Evolutionary conservation across 2,888 invertebrate genomes (phyloP), one percentile per base, ranked within the genome.

Genomic region (Serrognathus titanus): DNA sequence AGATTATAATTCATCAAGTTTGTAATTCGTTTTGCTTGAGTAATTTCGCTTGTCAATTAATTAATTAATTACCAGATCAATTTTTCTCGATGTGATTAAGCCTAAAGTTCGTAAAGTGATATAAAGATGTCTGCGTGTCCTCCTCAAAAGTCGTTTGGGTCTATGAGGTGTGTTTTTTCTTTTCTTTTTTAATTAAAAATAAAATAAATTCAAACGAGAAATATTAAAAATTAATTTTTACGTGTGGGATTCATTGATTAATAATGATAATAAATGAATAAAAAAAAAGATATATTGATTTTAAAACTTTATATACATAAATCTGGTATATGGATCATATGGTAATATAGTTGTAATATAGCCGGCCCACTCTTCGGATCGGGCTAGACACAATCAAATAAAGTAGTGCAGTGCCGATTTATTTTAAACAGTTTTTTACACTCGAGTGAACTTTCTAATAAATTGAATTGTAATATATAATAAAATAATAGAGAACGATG

Each of bases 351-450:
- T 59, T 51, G 49, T 56, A 63, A 54, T 46, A 57, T 57, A 57
- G 73, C 67, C 24, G 69, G 74, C 75, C 69, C 75, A 76, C 76
- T 75, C 66, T 75, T 76, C 76, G 76, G 75, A 76, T 76, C 74
- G 72, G 69, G 70, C 70, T 69, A 63, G 65, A 64, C 65, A 65
- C 68, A 71, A 70, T 67, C 63, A 61, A 64, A 51, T 46, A 45
- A 65, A 61, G 61, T 69, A 72, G 74, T 74, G 74, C 72, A 75
- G 75, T 75, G 75, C 71, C 72, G 67, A 71, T 72, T 71, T 73
- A 70, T 71, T 68, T 70, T 69, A 67, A 66, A 69, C 68, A 69
- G 62, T 63, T 66, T 60, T 63, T 62, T 62, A 62, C 58, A 56
- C 60, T 57, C 59, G 60, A 70, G 73, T 72, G 70, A 70, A 74